Percentiles rank a stretch among this genome's conserved stretches.
These are phyloP conservation scores for Phenganax stokvisi DNA, from an alignment of 92 coral and sea anemone species.

Conservation along the genomic window DNA sequence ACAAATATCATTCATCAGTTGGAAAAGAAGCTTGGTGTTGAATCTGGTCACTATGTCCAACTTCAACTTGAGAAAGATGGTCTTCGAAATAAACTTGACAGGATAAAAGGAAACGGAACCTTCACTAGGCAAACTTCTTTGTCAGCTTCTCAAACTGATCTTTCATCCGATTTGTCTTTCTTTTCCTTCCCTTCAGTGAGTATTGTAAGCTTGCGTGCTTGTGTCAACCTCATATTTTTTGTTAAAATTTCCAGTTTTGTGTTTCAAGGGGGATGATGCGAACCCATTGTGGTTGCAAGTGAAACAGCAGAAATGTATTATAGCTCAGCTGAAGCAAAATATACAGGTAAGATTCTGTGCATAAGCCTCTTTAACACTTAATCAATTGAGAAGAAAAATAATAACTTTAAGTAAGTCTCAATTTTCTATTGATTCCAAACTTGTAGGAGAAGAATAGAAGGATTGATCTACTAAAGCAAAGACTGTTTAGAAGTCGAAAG, in stretches of 20 bases:
- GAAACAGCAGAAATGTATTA: constrained; percentile 77
- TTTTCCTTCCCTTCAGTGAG: constrained; percentile 31
- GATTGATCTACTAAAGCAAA: constrained; percentile 78
- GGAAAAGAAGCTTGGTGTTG: constrained; percentile 90
- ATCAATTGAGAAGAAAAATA: neutral
- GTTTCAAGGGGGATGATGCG: constrained; percentile 52
- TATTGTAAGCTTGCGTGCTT: neutral
- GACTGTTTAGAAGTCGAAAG: constrained; percentile 29
- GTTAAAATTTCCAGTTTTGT: neutral
- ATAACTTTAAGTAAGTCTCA: neutral
- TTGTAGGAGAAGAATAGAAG: constrained; percentile 89
- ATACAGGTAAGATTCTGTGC: constrained; percentile 53
- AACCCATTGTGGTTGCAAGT: constrained; percentile 61
- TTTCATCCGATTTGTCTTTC: constrained; percentile 24
- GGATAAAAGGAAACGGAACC: constrained; percentile 58
- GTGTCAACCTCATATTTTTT: neutral
- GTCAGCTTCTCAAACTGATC: constrained; percentile 36
- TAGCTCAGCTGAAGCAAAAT: constrained; percentile 81
- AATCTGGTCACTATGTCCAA: constrained; percentile 77
- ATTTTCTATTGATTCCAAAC: neutral
- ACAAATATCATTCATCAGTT: constrained; percentile 91
- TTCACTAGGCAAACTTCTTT: constrained; percentile 67
- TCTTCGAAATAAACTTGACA: constrained; percentile 67
- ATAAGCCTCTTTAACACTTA: neutral
- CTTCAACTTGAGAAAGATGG: constrained; percentile 77